Conservation (phyloP, 2,113 vertebrate species). For the Myiagra hebetior region DNA sequence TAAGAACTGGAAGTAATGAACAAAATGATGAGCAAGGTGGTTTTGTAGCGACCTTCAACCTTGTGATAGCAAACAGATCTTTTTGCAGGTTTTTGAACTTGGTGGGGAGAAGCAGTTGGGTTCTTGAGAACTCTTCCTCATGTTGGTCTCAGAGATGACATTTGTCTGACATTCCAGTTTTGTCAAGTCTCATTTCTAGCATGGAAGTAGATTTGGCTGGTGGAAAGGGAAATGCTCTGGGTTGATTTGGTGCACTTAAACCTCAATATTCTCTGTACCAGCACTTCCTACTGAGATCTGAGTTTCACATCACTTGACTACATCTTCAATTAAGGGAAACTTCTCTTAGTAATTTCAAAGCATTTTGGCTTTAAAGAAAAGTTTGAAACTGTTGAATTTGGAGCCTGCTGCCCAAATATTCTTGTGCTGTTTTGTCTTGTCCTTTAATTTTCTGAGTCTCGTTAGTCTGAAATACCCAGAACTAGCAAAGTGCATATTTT, state of each 20-base stretch:
- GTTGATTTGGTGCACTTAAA: not conserved
- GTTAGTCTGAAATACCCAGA: not conserved
- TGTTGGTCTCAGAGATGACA: not conserved
- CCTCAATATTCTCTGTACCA: not conserved
- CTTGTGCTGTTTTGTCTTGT: not conserved
- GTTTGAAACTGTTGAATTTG: not conserved
- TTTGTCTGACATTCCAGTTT: not conserved
- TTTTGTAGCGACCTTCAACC: not conserved
- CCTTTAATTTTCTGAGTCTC: not conserved
- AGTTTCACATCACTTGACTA: not conserved
- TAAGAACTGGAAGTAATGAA: conserved; percentile 43
- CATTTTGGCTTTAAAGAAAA: not conserved
- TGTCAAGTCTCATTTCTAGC: not conserved
- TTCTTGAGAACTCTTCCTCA: not conserved
- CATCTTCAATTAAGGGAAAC: not conserved
- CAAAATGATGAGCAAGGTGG: not conserved
- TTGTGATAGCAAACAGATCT: not conserved
- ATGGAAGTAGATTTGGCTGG: not conserved
- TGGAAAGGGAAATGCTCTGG: not conserved
- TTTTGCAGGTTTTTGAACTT: not conserved
- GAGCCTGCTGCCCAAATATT: not conserved
- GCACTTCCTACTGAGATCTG: not conserved
- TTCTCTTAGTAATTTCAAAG: not conserved
- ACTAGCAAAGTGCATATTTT: not conserved
- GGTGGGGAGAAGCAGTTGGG: not conserved